Base-by-base conservation (phyloP, 2,888 invertebrate species). In the Clitarchus hookeri region DNA sequence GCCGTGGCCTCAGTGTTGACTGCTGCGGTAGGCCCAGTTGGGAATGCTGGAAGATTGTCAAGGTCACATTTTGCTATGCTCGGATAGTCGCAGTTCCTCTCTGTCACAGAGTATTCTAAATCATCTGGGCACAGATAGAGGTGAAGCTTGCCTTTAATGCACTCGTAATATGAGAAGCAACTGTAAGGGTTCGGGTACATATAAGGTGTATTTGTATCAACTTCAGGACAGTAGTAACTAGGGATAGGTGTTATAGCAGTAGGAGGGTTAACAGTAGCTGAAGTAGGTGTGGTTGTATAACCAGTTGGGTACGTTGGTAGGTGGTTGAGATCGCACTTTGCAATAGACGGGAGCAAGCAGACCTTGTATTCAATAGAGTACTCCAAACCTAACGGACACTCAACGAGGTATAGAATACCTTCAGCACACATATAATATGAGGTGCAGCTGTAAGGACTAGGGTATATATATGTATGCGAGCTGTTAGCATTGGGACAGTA, bases 291-390 rank as follows among this genome's bases (percentile, higher is more conserved):
- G 16, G 65, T 9, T 19, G 65, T 6, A 12, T 48, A 16, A 16
- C 65, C 65, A 65, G 65, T 65, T 65, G 65, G 65, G n/a, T 65
- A 65, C 6, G 82, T n/a, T 12, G 82, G 82, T 27, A 82, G 82
- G 44, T 82, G 6, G 11, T 25, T 27, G 16, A 82, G 44, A 23
- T 82, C 82, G 23, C 82, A 82, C 16, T 26, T 82, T 82, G 82
- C 82, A 27, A 82, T 25, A 16, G 27, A 27, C 12, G 82, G 27
- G 8, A 36, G 1, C 9, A 19, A 12, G 23, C 82, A 82, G 26
- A 44, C 82, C 44, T 16, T 82, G 36, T 27, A 27, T 12, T 12
- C 6, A 44, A 23, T 23, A 26, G 36, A 36, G 82, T 82, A 82
- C 16, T 82, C 82, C 12, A 82, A 25, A 27, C 27, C 82, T 19